phyloP scores from a whole-genome alignment of 2,888 invertebrate species.

The Anaspis maculata region DNA sequence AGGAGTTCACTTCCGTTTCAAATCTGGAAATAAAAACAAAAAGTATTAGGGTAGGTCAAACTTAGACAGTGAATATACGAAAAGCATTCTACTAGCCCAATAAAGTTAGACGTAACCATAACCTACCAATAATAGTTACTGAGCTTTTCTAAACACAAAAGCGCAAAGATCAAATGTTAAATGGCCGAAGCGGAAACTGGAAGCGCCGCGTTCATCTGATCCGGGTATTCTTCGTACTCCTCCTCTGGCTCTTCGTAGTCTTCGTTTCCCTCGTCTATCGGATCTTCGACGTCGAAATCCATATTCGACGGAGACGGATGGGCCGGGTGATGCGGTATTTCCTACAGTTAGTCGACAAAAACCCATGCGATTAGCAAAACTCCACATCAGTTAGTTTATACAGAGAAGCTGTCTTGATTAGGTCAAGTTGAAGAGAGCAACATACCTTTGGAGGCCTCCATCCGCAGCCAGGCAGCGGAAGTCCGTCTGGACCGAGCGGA shows the following conservation, averaged over 20 bases:
- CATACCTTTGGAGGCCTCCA: constrained; percentile 84
- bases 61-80: neutral
- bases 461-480: constrained; percentile 93
- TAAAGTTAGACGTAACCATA: constrained; percentile 2
- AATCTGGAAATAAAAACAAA: constrained; percentile 1
- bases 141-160: constrained; percentile 13
- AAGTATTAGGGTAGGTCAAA: no score
- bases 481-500: constrained; percentile 90
- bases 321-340: constrained; percentile 24
- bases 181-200: constrained; percentile 35
- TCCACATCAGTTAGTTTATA: constrained; percentile 1
- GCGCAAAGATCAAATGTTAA: constrained; percentile 30
- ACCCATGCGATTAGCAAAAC: constrained; percentile 26
- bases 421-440: neutral
- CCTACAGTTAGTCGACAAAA: constrained; percentile 27
- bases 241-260: constrained; percentile 52
- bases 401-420: neutral
- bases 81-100: constrained; percentile 7
- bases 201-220: constrained; percentile 39
- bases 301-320: constrained; percentile 40
- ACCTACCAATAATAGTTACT: constrained; percentile 1
- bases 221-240: constrained; percentile 54
- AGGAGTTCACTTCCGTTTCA: no score
- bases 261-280: constrained; percentile 46
- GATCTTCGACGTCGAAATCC: constrained; percentile 47